These are phyloP conservation scores for Podarcis lilfordi DNA, from an alignment of 2,797 vertebrate species.

Conservation along the genomic window DNA sequence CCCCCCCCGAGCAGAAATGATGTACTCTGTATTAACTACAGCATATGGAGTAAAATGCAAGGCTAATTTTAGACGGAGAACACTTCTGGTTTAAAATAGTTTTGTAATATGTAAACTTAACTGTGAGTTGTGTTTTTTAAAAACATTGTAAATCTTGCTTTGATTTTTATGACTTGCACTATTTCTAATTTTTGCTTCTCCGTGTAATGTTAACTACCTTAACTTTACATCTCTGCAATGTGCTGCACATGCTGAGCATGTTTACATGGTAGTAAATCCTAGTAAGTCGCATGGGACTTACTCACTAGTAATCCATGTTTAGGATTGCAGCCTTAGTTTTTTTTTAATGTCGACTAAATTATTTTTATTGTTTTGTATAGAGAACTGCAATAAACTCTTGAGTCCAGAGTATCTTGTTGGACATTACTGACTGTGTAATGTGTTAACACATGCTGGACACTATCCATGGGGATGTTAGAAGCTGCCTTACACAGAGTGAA, in stretches of 20 bases:
- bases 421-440: slow-evolving; percentile 17
- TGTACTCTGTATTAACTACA: not conserved
- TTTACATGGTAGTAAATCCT: not conserved
- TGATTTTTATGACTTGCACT: not conserved
- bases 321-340: not conserved
- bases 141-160: not conserved
- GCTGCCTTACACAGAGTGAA: no score
- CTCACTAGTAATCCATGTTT: not conserved
- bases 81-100: not conserved
- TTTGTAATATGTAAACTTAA: accelerated
- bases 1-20: not conserved
- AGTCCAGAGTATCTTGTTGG: slow-evolving; percentile 14
- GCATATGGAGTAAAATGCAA: not conserved
- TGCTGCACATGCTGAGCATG: not conserved
- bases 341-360: not conserved
- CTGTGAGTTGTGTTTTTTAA: accelerated
- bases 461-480: no score
- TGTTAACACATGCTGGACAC: slow-evolving; percentile 6
- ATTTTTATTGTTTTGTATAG: slow-evolving; percentile 36
- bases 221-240: slow-evolving; percentile 5
- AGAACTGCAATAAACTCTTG: slow-evolving; percentile 22
- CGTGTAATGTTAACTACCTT: slow-evolving; percentile 17
- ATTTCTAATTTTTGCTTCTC: slow-evolving; percentile 14
- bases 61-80: not conserved
- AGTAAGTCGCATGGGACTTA: not conserved